phyloP scores from a whole-genome alignment of 2,113 vertebrate species.

The Rhynchomys soricoides region DNA sequence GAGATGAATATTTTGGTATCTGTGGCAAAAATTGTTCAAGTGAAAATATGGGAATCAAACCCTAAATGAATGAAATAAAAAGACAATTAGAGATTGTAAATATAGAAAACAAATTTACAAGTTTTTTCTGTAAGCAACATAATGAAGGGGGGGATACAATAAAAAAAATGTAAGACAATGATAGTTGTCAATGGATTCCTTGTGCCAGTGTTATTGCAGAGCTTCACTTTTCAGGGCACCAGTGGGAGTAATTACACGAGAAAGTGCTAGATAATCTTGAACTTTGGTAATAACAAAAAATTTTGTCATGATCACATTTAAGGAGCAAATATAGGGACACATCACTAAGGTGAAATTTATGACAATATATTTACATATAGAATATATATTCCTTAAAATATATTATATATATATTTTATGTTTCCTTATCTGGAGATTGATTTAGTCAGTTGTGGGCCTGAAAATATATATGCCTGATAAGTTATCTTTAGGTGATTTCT shows the following conservation, averaged over 20 bases:
- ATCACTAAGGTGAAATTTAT: background rate
- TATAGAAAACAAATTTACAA: background rate
- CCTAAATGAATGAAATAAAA: background rate
- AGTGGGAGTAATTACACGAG: background rate
- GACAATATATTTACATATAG: background rate
- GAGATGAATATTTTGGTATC: background rate
- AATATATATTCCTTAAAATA: background rate
- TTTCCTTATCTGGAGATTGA: background rate
- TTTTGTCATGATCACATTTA: background rate
- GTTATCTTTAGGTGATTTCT: background rate
- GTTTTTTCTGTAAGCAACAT: background rate
- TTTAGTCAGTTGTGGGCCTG: background rate
- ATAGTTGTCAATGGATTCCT: background rate
- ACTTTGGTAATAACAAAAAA: background rate
- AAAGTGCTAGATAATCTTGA: background rate
- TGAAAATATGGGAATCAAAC: background rate
- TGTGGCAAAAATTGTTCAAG: background rate
- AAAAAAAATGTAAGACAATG: background rate
- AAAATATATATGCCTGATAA: background rate
- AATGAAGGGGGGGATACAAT: background rate
- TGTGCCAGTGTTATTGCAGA: background rate
- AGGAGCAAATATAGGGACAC: background rate
- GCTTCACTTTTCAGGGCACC: background rate
- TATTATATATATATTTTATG: background rate
- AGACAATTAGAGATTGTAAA: background rate